Percentiles rank a stretch among this genome's conserved stretches.
Conservation (phyloP, 2,797 vertebrate genomes). For the Adelosebastes latens region DNA sequence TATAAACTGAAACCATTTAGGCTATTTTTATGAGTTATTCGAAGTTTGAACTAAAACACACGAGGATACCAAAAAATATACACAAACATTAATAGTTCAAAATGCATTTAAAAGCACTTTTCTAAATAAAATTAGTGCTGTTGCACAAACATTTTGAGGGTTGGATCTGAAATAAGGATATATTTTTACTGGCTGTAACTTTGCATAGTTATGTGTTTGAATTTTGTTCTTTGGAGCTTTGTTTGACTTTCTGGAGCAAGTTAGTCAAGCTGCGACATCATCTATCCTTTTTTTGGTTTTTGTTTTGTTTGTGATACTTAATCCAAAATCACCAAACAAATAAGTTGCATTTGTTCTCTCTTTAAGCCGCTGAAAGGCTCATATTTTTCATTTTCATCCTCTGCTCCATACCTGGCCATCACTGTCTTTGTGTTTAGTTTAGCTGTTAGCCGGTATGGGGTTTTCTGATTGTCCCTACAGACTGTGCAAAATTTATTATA, state of each 20-base stretch:
- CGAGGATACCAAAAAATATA: neutral
- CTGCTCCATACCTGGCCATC: neutral
- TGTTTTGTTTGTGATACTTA: neutral
- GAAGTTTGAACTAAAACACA: neutral
- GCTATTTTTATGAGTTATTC: conserved; percentile 10
- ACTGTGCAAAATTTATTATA: too few relatives aligned
- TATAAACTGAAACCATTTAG: conserved; percentile 1
- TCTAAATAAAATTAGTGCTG: too few relatives aligned
- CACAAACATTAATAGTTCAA: neutral
- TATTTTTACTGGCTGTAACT: neutral
- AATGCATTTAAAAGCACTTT: too few relatives aligned
- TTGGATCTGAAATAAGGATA: neutral
- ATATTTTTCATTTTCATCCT: neutral
- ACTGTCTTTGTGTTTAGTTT: neutral
- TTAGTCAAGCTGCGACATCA: neutral
- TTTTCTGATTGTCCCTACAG: too few relatives aligned
- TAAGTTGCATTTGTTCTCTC: neutral
- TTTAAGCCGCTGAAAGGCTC: neutral
- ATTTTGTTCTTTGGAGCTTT: neutral
- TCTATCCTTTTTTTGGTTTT: neutral
- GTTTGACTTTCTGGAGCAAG: neutral
- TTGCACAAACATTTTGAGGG: too few relatives aligned
- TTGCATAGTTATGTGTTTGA: neutral
- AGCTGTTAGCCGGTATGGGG: neutral
- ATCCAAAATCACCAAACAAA: neutral